Evolutionary conservation across 2,113 vertebrate species (phyloP).

Genomic region (Oryzias javanicus): DNA sequence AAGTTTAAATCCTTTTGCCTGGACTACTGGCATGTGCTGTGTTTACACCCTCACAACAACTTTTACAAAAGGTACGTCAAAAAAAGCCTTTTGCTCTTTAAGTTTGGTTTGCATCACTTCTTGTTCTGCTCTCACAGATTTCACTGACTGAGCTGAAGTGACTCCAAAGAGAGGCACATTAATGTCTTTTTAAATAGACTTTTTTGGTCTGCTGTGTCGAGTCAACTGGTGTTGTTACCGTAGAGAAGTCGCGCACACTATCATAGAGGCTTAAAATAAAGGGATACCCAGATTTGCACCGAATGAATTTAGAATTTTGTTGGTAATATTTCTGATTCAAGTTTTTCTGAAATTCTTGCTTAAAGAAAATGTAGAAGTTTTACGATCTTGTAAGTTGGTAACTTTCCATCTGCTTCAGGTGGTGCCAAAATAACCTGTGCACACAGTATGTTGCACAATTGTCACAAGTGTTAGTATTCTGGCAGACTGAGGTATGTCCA

Average conservation of each 20-base stretch:
- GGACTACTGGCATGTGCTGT: constrained; percentile 98
- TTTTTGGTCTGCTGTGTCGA: constrained; percentile 36
- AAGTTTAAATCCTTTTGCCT: constrained; percentile 96
- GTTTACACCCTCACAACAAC: constrained; percentile 90
- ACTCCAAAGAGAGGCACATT: constrained; percentile 18
- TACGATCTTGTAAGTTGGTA: no score
- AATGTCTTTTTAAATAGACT: constrained; percentile 25
- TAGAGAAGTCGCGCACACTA: constrained; percentile 15
- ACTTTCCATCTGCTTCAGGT: no score
- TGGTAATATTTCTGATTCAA: no score
- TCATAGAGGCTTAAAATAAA: not conserved
- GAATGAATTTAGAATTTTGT: no score
- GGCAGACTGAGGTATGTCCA: constrained; percentile 27
- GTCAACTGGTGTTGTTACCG: constrained; percentile 26
- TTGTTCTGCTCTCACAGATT: constrained; percentile 1
- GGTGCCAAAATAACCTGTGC: no score
- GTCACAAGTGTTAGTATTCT: constrained; percentile 11
- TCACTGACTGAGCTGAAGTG: constrained; percentile 5
- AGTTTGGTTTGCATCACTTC: not conserved
- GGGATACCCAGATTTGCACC: no score
- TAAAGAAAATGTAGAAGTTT: no score
- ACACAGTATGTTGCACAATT: no score
- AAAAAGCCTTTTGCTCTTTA: not conserved
- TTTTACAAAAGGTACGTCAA: constrained; percentile 91
- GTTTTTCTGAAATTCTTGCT: no score